Base-by-base conservation (phyloP, 2,113 vertebrate genomes). In the Leucosticte australis region DNA sequence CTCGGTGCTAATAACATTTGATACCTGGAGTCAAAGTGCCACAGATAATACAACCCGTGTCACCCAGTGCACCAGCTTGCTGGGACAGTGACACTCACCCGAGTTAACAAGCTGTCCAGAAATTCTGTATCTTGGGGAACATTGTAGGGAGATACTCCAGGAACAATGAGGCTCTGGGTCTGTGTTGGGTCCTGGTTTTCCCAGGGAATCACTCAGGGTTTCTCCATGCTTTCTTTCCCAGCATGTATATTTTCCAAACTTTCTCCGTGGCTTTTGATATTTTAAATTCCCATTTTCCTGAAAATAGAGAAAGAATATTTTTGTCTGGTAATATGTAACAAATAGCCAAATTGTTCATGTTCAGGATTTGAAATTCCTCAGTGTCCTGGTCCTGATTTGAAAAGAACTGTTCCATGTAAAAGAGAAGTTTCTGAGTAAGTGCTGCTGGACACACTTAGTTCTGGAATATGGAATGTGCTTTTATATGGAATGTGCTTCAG, bases 31-130 rank as follows among this genome's bases (percentile, higher is more conserved):
- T 77, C 31, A 59, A 62, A 85, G 13, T 47, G 30, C n/a, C 15
- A 37, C 27, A 52, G 63, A 23, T 73, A 41, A 28, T 59, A 47
- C 6, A 14, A 18, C 15, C 26, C 0, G 0, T 41, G 28, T 62
- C 59, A 90, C 41, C 53, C 37, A 26, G 47, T 13, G 50, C 7
- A 35, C 21, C 13, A 35, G 26, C 57, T 77, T 78, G 13, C 56
- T 64, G 74, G 33, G 47, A 44, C 1, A 7, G 35, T 75, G 78
- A 60, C 69, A 33, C 30, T 60, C 44, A 75, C 11, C 14, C 1
- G 4, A 81, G 23, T 46, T 74, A 77, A 88, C 15, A 88, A 69
- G 63, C 46, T 47, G 20, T 22, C 8, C 47, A 81, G 35, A 87
- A 87, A 63, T 84, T 41, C 52, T 79, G 41, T 20, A 74, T 10